Conservation (phyloP, 1,140 invertebrate species). For the Heliothis subflexa region DNA sequence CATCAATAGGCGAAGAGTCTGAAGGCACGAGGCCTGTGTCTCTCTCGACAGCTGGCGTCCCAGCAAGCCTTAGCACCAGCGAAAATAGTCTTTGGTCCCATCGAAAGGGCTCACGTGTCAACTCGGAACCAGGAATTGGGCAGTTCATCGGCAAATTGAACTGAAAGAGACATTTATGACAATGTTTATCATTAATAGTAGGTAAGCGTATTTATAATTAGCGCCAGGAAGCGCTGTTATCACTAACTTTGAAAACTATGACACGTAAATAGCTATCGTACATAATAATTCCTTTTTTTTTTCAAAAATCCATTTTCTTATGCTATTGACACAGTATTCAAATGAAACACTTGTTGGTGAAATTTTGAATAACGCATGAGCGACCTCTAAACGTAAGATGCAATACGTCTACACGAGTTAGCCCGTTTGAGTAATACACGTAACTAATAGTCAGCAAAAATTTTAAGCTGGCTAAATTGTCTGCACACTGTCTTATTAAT, state of each 20-base stretch:
- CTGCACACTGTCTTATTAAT: neutral
- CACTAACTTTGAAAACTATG: neutral
- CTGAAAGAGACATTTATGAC: slow-evolving; percentile 82
- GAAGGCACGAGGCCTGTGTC: slow-evolving; percentile 93
- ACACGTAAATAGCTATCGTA: neutral
- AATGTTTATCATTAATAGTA: neutral
- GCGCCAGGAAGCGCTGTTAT: too few species aligned
- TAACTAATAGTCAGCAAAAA: slow-evolving; percentile 1
- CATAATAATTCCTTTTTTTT: too few species aligned
- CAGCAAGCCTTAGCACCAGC: slow-evolving; percentile 96
- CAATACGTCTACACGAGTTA: neutral
- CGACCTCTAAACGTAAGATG: slow-evolving; percentile 29
- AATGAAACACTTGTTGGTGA: slow-evolving; percentile 26
- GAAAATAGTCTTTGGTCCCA: slow-evolving; percentile 99
- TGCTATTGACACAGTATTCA: slow-evolving; percentile 38
- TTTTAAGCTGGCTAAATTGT: neutral
- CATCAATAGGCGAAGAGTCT: slow-evolving; percentile 97
- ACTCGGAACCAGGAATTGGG: slow-evolving; percentile 97
- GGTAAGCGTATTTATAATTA: too few species aligned
- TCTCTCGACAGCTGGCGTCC: slow-evolving; percentile 90
- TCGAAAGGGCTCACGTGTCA: slow-evolving; percentile 98
- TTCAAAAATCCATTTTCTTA: neutral
- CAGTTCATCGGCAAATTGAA: slow-evolving; percentile 97
- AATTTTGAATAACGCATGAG: slow-evolving; percentile 38
- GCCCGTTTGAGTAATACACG: neutral